A percentile compares a stretch with the other conserved stretches of the same genome.
Conservation (phyloP, 2,797 vertebrate species). For the Mustela erminea region DNA sequence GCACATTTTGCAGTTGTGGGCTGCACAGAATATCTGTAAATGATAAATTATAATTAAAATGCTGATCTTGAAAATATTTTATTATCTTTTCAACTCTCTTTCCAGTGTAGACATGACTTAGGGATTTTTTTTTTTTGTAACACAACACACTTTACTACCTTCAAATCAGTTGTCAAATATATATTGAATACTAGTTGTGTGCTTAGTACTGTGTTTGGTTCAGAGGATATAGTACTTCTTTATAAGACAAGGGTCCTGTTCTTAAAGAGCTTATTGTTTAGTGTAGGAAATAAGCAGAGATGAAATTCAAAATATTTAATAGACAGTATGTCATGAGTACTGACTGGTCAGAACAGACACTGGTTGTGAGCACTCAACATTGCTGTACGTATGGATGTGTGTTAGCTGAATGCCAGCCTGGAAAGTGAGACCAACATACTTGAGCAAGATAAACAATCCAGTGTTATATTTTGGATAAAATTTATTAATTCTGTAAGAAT, state of each 20-base stretch:
- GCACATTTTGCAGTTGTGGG: slow-evolving; percentile 64
- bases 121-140: slow-evolving; percentile 32
- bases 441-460: neutral
- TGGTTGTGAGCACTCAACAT: neutral
- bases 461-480: neutral
- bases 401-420: neutral
- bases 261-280: slow-evolving; percentile 55
- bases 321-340: neutral
- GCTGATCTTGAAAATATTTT: slow-evolving; percentile 68
- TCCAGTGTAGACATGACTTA: slow-evolving; percentile 29
- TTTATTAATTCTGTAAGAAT: neutral
- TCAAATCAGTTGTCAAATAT: slow-evolving; percentile 15
- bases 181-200: slow-evolving; percentile 34
- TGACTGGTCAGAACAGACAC: neutral
- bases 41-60: slow-evolving; percentile 58
- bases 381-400: neutral
- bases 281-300: slow-evolving; percentile 57
- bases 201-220: slow-evolving; percentile 9
- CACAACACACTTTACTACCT: neutral
- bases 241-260: slow-evolving; percentile 24
- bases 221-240: slow-evolving; percentile 37
- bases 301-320: slow-evolving; percentile 61
- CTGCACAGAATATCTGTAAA: slow-evolving; percentile 64
- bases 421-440: neutral
- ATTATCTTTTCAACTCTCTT: slow-evolving; percentile 62